Evolutionary conservation across 1,140 invertebrate species (phyloP).

Genomic region (Drosophila grimshawi): DNA sequence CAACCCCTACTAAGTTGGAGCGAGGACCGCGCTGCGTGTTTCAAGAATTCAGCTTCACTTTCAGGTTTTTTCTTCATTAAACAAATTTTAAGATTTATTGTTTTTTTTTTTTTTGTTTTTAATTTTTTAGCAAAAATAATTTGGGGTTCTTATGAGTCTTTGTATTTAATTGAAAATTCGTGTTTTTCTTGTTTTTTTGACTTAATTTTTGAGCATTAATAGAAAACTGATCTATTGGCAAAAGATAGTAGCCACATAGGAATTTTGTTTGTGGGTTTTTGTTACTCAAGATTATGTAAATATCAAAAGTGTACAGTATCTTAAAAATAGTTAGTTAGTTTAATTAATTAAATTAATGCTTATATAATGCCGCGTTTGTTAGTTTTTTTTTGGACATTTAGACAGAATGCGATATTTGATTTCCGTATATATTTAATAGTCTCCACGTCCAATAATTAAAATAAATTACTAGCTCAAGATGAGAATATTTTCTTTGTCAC

Average conservation of each 20-base stretch:
- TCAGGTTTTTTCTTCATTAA: slow-evolving; percentile 58
- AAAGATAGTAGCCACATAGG: slow-evolving; percentile 42
- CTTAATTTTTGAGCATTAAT: slow-evolving; percentile 68
- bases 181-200: slow-evolving; percentile 80
- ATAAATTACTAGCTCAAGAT: slow-evolving; percentile 62
- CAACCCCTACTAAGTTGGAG: slow-evolving; percentile 27
- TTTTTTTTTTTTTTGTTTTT: slow-evolving; percentile 38
- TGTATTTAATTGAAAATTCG: slow-evolving; percentile 81
- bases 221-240: slow-evolving; percentile 72
- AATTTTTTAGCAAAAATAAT: slow-evolving; percentile 48
- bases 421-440: slow-evolving; percentile 66
- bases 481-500: slow-evolving; percentile 56
- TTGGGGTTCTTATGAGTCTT: slow-evolving; percentile 39
- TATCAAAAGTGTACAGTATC: slow-evolving; percentile 38
- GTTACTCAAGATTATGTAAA: slow-evolving; percentile 34
- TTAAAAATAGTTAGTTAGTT: slow-evolving; percentile 62
- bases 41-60: slow-evolving; percentile 76
- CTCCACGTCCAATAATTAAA: slow-evolving; percentile 56
- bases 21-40: slow-evolving; percentile 54
- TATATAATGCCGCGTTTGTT: slow-evolving; percentile 50
- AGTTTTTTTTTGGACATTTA: slow-evolving; percentile 12
- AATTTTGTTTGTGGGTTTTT: slow-evolving; percentile 37
- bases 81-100: slow-evolving; percentile 69
- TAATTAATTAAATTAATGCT: slow-evolving; percentile 79
- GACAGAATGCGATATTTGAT: slow-evolving; percentile 54